Conservation (phyloP, 2,113 vertebrate species). For the Notothenia coriiceps region DNA sequence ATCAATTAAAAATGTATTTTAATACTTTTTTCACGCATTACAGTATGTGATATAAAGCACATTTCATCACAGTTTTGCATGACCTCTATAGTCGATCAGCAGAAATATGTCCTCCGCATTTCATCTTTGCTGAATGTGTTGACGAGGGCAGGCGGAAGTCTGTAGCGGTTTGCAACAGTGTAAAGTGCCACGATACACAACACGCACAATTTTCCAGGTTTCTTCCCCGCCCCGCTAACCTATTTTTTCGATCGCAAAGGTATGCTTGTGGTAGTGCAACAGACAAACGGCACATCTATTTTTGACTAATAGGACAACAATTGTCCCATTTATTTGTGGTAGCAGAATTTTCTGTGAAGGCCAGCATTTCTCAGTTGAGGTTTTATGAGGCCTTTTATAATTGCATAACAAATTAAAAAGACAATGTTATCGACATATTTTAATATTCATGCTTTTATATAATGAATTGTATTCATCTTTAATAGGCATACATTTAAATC, state of each 20-base stretch:
- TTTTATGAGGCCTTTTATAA: conserved; percentile 15
- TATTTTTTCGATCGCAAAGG: conserved; percentile 76
- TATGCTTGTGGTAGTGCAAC: conserved; percentile 75
- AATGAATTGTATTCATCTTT: not conserved
- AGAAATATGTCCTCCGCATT: conserved; percentile 33
- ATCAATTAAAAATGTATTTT: not conserved
- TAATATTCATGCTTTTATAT: not conserved
- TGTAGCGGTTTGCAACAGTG: conserved; percentile 65
- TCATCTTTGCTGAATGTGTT: conserved; percentile 27
- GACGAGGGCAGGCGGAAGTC: conserved; percentile 62
- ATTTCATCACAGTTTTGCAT: conserved; percentile 16
- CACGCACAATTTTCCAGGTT: conserved; percentile 73
- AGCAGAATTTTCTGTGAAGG: conserved; percentile 68
- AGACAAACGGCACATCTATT: conserved; percentile 78
- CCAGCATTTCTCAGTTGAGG: conserved; percentile 58
- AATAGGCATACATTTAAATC: not conserved
- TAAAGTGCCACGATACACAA: conserved; percentile 45
- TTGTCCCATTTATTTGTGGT: conserved; percentile 77
- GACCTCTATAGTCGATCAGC: conserved; percentile 54
- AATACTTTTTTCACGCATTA: not conserved
- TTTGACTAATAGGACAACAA: conserved; percentile 80
- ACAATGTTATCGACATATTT: not conserved
- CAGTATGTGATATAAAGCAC: not conserved
- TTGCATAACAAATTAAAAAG: conserved; percentile 30
- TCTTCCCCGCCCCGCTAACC: conserved; percentile 80